phyloP scores from a whole-genome alignment of 1,140 invertebrate species.

The fruit fly (Drosophila melanogaster) region DNA sequence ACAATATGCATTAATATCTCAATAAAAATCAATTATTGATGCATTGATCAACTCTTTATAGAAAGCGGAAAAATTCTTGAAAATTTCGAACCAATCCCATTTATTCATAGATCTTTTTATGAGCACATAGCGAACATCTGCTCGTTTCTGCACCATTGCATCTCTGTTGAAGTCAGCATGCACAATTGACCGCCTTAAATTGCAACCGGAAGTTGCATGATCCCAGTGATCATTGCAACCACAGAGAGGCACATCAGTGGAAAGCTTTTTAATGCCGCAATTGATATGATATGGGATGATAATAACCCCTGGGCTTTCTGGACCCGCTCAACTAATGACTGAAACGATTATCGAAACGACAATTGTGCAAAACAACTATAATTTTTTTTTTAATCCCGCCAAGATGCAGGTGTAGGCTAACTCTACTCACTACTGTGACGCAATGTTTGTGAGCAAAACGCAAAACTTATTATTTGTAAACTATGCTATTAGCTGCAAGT shows the following conservation, averaged over 20 bases:
- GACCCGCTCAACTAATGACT: neutral
- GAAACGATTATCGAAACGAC: conserved; percentile 8
- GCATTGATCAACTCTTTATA: too few species aligned
- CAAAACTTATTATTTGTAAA: conserved; percentile 20
- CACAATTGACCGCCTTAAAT: conserved; percentile 23
- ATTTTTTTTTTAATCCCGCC: conserved; percentile 13
- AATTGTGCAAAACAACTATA: conserved; percentile 19
- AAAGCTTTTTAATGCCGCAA: neutral
- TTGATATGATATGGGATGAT: neutral
- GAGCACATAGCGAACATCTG: conserved; percentile 10
- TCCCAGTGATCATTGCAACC: conserved; percentile 1
- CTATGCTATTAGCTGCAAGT: conserved; percentile 20
- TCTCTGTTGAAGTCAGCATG: neutral
- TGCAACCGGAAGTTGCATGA: conserved; percentile 36
- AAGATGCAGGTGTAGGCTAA: conserved; percentile 1
- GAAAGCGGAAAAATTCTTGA: too few species aligned
- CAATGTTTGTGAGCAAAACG: conserved; percentile 1
- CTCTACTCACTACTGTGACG: neutral
- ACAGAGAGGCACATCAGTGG: conserved; percentile 5
- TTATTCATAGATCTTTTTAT: neutral
- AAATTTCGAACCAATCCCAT: neutral
- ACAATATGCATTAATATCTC: too few species aligned
- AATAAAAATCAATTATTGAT: too few species aligned
- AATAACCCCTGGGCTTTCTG: neutral
- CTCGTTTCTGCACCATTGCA: conserved; percentile 4